Base-by-base conservation (phyloP, 2,888 invertebrate genomes). In the Eugnorisma glareosa region DNA sequence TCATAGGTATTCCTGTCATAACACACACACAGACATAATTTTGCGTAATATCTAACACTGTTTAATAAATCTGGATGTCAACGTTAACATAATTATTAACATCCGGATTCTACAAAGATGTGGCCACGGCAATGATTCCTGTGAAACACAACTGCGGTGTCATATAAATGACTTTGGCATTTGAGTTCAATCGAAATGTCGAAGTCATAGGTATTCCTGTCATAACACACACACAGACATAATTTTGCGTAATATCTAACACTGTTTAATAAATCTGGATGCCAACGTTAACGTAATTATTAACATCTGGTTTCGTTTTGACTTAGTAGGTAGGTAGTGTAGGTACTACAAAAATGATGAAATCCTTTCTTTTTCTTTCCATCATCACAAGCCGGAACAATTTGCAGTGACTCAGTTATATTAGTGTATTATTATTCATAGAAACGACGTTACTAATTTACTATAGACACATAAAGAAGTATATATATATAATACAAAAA, bases 101-200 rank as follows among this genome's bases (percentile, higher is more conserved):
- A 28, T 43, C 21, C 21, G 43, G 67, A 43, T 67, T 28, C 28
- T n/a, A 1, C 11, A 6, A 28, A 64, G 76, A 76, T 35, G 7
- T 1, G 24, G 28, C 28, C 13, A 68, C 67, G 7, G 21, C n/a
- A 35, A 81, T 2, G 7, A n/a, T 0, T 40, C 82, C 77, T 82
- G 82, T 35, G 57, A 63, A 71, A 54, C 54, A 70, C 15, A 77
- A 75, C 28, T n/a, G n/a, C 45, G n/a, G 63, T 73, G 11, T 31
- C 2, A 51, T 31, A 10, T 28, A 67, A 67, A 67, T 11, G 4
- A 43, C 28, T 24, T 43, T 31, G 35, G 11, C 35, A 57, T 11
- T 54, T 10, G 10, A n/a, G 35, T 28, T 61, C 24, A 61, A 18
- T 54, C 13, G 13, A 54, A 54, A 54, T 51, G 51, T 51, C 24